A percentile compares a stretch with the other conserved stretches of the same genome.
phyloP scores from a whole-genome alignment of 2,888 invertebrate species.

The Protodeltote pygarga region DNA sequence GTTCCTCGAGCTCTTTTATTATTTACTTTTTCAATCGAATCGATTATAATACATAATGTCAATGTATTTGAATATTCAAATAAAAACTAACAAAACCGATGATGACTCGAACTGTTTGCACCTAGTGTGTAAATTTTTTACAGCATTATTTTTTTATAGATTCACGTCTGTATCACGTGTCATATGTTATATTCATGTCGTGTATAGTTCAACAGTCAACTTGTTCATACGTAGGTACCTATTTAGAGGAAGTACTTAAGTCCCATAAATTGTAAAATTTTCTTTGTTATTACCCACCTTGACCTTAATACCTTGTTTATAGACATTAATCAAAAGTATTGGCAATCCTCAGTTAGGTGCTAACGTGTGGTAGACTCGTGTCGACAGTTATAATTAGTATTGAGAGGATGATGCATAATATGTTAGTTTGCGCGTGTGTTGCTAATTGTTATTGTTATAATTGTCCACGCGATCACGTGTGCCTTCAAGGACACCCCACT shows the following conservation, averaged over 20 bases:
- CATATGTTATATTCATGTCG: conserved; percentile 4
- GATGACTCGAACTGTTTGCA: conserved; percentile 1
- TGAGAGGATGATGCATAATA: conserved; percentile 43
- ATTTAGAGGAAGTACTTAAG: conserved; percentile 16
- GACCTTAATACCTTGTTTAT: conserved; percentile 19
- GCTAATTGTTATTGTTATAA: conserved; percentile 62
- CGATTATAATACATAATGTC: conserved; percentile 14
- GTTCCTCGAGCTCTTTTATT: conserved; percentile 5
- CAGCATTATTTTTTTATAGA: conserved; percentile 2
- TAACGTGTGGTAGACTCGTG: conserved; percentile 13
- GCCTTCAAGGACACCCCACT: conserved; percentile 55
- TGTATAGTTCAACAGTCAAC: conserved; percentile 4
- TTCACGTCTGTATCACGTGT: conserved; percentile 23
- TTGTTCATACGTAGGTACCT: not conserved
- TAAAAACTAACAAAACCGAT: conserved; percentile 7
- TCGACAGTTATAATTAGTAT: conserved; percentile 36
- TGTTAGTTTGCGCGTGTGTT: conserved; percentile 33
- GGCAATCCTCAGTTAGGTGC: conserved; percentile 9
- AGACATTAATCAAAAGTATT: conserved; percentile 16
- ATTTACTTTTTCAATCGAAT: conserved; percentile 6
- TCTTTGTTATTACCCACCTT: conserved; percentile 17
- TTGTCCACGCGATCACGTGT: conserved; percentile 66
- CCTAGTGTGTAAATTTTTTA: conserved; percentile 11
- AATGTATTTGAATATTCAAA: conserved; percentile 17
- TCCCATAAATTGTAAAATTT: conserved; percentile 15